Base-by-base conservation (phyloP, 2,888 invertebrate genomes). In the Cylloceria caligata region DNA sequence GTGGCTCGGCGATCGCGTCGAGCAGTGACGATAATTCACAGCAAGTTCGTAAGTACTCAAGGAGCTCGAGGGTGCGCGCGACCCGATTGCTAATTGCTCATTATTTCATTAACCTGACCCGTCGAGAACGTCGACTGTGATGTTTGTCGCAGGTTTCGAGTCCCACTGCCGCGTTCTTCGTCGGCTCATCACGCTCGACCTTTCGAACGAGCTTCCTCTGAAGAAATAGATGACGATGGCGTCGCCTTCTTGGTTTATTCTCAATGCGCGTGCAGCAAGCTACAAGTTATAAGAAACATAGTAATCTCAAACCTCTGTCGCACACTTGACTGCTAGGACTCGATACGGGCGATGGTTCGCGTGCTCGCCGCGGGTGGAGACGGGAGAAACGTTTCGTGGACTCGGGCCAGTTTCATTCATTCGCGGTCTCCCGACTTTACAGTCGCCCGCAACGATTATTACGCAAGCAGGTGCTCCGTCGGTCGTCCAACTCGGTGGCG, bases 401-500 rank as follows among this genome's bases (percentile, higher is more conserved):
- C 87, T 87, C 86, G 83, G 84, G 88, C 87, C 89, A 90, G 89
- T 89, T 90, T 90, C 89, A 89, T 90, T 90, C 88, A 87, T 84
- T 88, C 86, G 86, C 69, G 84, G 69, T 77, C 75, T 71, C 80
- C 75, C 83, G 68, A 45, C 64, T 81, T 78, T 82, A 21, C 39
- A 60, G 72, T 73, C 49, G 30, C 36, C n/a, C 73, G 27, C 47
- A 49, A 42, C 47, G 24, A 36, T n/a, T 62, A 36, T 73, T 73
- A 62, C 73, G 67, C 52, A 65, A 74, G 36, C 57, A 73, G 16
- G 57, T 62, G n/a, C n/a, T 57, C 57, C 11, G 67, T 75, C 79
- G 83, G 77, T 83, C 85, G 78, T 83, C 86, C 83, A 87, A 85
- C 86, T 79, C 79, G 60, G 11, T 55, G 62, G 47, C 57, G 57